These are phyloP conservation scores for Hippocampus kuda DNA, from an alignment of 2,797 vertebrate genomes.

Conservation along the genomic window DNA sequence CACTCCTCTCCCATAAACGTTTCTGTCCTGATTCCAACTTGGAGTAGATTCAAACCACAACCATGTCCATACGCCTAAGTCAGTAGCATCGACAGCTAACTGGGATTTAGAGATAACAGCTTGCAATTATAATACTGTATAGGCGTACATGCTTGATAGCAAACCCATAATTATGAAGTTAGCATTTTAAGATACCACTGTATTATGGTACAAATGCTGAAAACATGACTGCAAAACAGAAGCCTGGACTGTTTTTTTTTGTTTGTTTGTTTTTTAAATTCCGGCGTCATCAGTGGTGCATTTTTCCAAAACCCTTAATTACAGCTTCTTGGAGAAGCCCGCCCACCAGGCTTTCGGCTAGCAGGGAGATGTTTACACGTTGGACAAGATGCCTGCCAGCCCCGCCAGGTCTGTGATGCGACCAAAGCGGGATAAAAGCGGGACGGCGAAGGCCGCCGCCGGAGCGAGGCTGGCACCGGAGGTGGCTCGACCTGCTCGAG, in stretches of 20 bases:
- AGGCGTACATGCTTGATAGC: neutral
- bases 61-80: slow-evolving; percentile 8
- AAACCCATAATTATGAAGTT: neutral
- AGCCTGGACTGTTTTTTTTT: slow-evolving; percentile 10
- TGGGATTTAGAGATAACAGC: neutral
- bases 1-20: slow-evolving; percentile 32
- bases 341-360: slow-evolving; percentile 62
- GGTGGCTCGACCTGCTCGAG: slow-evolving; percentile 7
- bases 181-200: neutral
- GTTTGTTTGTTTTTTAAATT: no score
- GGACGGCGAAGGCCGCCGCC: neutral
- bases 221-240: slow-evolving; percentile 13
- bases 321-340: slow-evolving; percentile 67
- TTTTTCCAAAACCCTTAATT: slow-evolving; percentile 79
- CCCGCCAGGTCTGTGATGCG: slow-evolving; percentile 43
- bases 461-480: neutral
- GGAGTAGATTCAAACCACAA: slow-evolving; percentile 38
- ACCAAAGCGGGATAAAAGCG: slow-evolving; percentile 18
- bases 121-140: neutral
- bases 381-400: slow-evolving; percentile 45
- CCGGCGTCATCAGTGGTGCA: slow-evolving; percentile 50
- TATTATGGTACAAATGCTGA: slow-evolving; percentile 12
- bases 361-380: slow-evolving; percentile 74
- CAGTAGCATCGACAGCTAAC: slow-evolving; percentile 27
- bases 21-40: slow-evolving; percentile 45